Conservation (phyloP, 2,797 vertebrate species). For the Macroramphosus scolopax region DNA sequence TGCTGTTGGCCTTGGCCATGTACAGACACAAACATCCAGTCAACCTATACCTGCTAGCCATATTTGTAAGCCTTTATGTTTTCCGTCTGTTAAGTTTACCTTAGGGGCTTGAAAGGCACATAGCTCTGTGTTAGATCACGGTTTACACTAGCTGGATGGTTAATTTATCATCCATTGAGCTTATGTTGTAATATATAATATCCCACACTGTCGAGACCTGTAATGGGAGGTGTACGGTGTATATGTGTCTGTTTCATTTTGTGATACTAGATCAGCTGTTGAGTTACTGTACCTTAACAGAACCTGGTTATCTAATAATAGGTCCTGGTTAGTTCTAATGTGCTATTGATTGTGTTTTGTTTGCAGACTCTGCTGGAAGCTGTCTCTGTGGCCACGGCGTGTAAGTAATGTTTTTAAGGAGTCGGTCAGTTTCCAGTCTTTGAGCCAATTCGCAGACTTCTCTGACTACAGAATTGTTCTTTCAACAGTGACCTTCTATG, state of each 20-base stretch:
- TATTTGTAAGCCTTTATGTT: slow-evolving; percentile 83
- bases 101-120: too few species aligned
- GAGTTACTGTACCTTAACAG: too few species aligned
- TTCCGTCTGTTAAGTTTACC: neutral
- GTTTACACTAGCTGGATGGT: too few species aligned
- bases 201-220: too few species aligned
- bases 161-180: too few species aligned
- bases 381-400: slow-evolving; percentile 83
- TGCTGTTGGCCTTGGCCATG: slow-evolving; percentile 83
- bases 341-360: slow-evolving; percentile 15
- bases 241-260: too few species aligned
- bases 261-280: too few species aligned
- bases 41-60: slow-evolving; percentile 91
- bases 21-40: slow-evolving; percentile 89
- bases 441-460: neutral
- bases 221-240: too few species aligned
- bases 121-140: too few species aligned
- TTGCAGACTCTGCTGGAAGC: slow-evolving; percentile 90
- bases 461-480: slow-evolving; percentile 6
- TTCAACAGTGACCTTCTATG: slow-evolving; percentile 88
- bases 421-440: neutral
- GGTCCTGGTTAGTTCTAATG: too few species aligned
- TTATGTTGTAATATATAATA: too few species aligned
- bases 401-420: slow-evolving; percentile 66
- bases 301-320: too few species aligned